Evolutionary conservation across 2,113 vertebrate species (phyloP).

Genomic region (Todiramphus saurophagus): DNA sequence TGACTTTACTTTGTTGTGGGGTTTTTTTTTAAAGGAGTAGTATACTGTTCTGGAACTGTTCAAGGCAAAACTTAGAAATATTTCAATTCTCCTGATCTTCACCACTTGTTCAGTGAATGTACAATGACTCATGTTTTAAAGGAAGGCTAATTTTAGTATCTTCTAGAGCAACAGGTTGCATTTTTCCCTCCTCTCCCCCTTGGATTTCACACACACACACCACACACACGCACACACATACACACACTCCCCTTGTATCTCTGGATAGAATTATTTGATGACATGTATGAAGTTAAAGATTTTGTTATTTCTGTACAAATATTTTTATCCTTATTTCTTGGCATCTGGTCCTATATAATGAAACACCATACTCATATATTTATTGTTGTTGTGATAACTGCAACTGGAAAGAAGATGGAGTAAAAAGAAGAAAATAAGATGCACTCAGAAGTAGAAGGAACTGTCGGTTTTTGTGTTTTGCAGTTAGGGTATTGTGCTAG

Average conservation of each 20-base stretch:
- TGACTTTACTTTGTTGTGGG: background rate
- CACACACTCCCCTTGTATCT: background rate
- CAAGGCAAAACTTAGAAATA: background rate
- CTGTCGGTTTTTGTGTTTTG: background rate
- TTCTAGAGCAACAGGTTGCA: background rate
- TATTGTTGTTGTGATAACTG: background rate
- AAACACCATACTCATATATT: background rate
- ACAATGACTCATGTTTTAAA: background rate
- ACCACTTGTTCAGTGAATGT: background rate
- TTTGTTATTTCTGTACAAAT: background rate
- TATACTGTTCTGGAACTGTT: background rate
- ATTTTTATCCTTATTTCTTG: background rate
- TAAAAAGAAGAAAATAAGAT: background rate
- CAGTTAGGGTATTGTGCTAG: background rate
- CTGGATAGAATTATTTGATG: background rate
- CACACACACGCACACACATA: no score
- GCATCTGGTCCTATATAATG: background rate
- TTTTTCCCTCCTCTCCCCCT: rapidly evolving
- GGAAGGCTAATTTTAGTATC: background rate
- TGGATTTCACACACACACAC: no score
- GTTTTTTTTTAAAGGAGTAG: background rate
- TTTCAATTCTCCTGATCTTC: background rate
- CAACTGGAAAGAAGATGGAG: background rate
- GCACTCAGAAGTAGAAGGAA: background rate
- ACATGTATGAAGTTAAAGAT: background rate